Evolutionary conservation across 2,888 invertebrate genomes (phyloP).

Genomic region (Stenodera caucasica): DNA sequence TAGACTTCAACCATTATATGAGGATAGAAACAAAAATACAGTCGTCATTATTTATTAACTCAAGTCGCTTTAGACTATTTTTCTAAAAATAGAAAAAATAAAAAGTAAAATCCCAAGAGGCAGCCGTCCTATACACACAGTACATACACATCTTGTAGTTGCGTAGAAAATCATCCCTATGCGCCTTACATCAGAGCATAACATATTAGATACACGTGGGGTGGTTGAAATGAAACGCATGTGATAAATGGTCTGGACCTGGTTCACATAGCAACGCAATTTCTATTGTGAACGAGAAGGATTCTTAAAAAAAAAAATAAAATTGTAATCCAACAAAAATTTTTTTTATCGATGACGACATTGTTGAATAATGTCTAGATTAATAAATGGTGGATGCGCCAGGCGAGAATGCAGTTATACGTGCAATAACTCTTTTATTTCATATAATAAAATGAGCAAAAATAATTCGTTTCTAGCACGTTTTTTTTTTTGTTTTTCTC

Average conservation of each 20-base stretch:
- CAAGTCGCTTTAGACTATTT: conserved; percentile 18
- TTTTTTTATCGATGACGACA: background rate
- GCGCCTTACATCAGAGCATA: conserved; percentile 35
- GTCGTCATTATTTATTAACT: conserved; percentile 26
- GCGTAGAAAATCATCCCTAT: conserved; percentile 35
- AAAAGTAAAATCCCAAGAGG: conserved; percentile 21
- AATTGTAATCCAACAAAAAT: no score
- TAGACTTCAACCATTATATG: background rate
- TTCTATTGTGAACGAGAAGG: background rate
- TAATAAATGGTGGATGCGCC: conserved; percentile 7
- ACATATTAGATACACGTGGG: conserved; percentile 47
- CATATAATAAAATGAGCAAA: no score
- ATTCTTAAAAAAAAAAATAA: conserved; percentile 11
- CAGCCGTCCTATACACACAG: conserved; percentile 18
- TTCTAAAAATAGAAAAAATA: no score
- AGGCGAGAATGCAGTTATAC: background rate
- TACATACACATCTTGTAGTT: conserved; percentile 36
- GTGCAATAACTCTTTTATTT: no score
- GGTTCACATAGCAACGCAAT: conserved; percentile 46
- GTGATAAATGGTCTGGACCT: conserved; percentile 46
- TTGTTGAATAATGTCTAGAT: background rate
- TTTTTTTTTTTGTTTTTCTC: conserved; percentile 29
- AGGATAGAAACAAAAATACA: background rate
- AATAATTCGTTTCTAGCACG: no score
- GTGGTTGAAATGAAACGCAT: conserved; percentile 44